Conservation (phyloP, 2,888 invertebrate genomes). For the Exocentrus adspersus region DNA sequence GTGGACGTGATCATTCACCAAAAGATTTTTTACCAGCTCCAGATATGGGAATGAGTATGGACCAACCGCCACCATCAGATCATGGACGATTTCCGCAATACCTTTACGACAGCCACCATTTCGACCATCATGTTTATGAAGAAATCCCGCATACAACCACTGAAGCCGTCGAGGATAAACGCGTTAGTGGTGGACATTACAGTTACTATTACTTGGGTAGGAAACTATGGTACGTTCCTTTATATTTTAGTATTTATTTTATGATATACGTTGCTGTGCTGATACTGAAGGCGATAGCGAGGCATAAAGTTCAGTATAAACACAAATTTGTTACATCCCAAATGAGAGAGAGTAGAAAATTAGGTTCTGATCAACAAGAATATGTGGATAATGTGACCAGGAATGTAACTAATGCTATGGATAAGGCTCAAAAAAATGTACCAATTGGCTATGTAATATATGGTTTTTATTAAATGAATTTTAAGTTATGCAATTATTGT, state of each 20-base stretch:
- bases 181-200: conserved; percentile 70
- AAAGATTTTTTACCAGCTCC: not conserved
- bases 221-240: conserved; percentile 72
- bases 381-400: conserved; percentile 49
- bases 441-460: conserved; percentile 47
- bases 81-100: conserved; percentile 57
- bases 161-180: conserved; percentile 67
- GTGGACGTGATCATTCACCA: conserved; percentile 14
- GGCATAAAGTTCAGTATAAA: conserved; percentile 76
- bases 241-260: conserved; percentile 76
- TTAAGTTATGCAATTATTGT: not conserved
- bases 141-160: conserved; percentile 62
- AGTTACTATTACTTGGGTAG: conserved; percentile 81
- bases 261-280: conserved; percentile 76
- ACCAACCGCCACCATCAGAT: conserved; percentile 63
- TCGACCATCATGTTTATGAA: conserved; percentile 60
- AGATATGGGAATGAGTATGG: conserved; percentile 52
- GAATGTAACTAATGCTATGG: conserved; percentile 48
- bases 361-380: conserved; percentile 37
- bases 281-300: conserved; percentile 76
- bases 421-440: conserved; percentile 47
- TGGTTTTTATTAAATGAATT: not conserved
- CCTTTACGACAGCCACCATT: conserved; percentile 59
- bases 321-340: conserved; percentile 62
- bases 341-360: conserved; percentile 42